Evolutionary conservation across 2,113 vertebrate species (phyloP).

Genomic region (Hippocampus zosterae): DNA sequence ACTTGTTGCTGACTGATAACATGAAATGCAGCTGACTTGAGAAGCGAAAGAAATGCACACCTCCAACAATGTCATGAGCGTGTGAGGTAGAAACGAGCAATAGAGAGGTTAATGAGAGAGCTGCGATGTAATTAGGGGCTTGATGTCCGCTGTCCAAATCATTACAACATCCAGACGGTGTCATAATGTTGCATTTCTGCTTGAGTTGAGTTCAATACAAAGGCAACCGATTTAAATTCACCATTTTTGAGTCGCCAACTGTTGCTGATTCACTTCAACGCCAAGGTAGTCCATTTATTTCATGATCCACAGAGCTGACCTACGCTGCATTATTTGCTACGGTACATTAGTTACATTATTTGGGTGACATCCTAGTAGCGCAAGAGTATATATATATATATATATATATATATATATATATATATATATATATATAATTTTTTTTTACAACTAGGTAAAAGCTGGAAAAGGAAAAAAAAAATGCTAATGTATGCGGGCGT

Average conservation of each 20-base stretch:
- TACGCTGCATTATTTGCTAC: neutral
- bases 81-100: constrained; percentile 13
- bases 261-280: neutral
- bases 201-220: neutral
- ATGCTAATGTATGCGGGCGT: neutral
- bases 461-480: neutral
- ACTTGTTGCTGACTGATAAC: constrained; percentile 33
- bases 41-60: constrained; percentile 4
- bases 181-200: neutral
- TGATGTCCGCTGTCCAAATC: constrained; percentile 53
- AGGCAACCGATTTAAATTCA: neutral
- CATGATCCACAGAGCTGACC: neutral
- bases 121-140: constrained; percentile 54
- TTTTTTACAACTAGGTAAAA: neutral
- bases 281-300: too few species aligned
- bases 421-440: neutral
- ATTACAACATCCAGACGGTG: constrained; percentile 34
- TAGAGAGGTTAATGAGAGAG: constrained; percentile 40
- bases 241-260: neutral
- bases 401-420: too few species aligned
- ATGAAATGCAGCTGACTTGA: constrained; percentile 29
- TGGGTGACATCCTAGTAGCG: neutral
- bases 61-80: constrained; percentile 7
- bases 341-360: neutral
- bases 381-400: too few species aligned